Evolutionary conservation across 2,888 invertebrate species (phyloP), one percentile per base, ranked within the genome.

Genomic region (Aplocera efformata): DNA sequence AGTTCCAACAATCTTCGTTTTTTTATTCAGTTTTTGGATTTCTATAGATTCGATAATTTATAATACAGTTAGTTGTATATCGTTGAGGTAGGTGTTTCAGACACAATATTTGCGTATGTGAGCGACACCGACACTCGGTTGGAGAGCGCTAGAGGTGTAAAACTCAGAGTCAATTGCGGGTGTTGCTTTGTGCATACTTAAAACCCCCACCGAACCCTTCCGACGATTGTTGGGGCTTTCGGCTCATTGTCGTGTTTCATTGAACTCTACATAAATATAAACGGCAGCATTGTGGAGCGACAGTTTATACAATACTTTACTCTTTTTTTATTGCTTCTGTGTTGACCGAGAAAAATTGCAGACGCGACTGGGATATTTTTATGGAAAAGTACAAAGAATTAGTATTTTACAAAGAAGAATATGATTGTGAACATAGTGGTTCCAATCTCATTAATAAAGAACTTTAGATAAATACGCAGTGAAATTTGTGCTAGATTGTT

Each of bases 131-230:
- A 55, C 66, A 56, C 64, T 66, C 56, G 42, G 47, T 50, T 62
- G 46, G 60, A 63, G 57, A 28, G 50, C 66, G 58, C 72, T 71
- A 57, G 61, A 63, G 65, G 62, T 63, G 67, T 63, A 59, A 65
- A 60, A 62, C 70, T 48, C 63, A 54, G 58, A 62, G 63, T 69
- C 71, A 65, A 73, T 75, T 74, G 74, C 63, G 65, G 70, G 64
- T 56, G 59, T 63, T 64, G 69, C 70, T 67, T 72, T 69, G 67
- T 67, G 65, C 53, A 61, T 63, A 65, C 74, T 73, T 62, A 59
- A 60, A 60, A 64, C n/a, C 62, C 61, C 61, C 60, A 60, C 63
- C 56, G 52, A 58, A 60, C 67, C 67, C 51, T 45, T 31, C 42
- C 36, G 26, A 38, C 43, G 32, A 51, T 54, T 53, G 57, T 60